phyloP scores from a whole-genome alignment of 2,113 vertebrate genomes.

The Numida meleagris region DNA sequence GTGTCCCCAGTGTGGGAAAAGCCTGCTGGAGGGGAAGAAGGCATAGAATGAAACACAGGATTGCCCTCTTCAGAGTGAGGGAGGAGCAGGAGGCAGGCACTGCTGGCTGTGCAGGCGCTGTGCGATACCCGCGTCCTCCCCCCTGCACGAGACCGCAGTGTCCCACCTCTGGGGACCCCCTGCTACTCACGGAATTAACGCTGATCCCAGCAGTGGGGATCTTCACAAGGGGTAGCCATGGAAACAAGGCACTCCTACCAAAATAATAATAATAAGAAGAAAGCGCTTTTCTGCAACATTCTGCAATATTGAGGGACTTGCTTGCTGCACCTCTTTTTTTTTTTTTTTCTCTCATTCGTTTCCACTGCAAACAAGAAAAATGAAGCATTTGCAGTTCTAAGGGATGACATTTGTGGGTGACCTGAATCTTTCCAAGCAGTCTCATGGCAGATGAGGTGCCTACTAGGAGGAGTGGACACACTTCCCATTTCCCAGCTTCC shows the following conservation, averaged over 20 bases:
- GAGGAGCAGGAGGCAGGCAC: not conserved
- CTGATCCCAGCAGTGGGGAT: not conserved
- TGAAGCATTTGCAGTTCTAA: not conserved
- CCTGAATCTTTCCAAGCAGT: not conserved
- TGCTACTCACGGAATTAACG: not conserved
- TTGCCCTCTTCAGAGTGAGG: not conserved
- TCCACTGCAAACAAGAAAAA: slow-evolving; percentile 10
- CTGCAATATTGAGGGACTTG: not conserved
- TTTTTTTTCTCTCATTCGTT: not conserved
- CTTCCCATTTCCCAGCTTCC: not conserved
- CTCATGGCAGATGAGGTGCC: not conserved
- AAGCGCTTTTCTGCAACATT: not conserved
- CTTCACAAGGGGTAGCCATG: not conserved
- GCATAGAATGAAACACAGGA: not conserved
- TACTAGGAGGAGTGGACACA: fast-evolving
- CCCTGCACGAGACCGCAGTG: not conserved
- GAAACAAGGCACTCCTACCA: not conserved
- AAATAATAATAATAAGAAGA: not conserved
- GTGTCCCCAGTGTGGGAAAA: not conserved
- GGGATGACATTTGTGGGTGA: not conserved
- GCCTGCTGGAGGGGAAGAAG: not conserved
- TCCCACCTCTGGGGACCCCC: not conserved
- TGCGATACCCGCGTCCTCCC: not conserved
- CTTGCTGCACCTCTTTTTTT: slow-evolving; percentile 12
- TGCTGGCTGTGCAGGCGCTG: not conserved